phyloP scores from a whole-genome alignment of 2,888 invertebrate genomes.

The Conops quadrifasciatus region DNA sequence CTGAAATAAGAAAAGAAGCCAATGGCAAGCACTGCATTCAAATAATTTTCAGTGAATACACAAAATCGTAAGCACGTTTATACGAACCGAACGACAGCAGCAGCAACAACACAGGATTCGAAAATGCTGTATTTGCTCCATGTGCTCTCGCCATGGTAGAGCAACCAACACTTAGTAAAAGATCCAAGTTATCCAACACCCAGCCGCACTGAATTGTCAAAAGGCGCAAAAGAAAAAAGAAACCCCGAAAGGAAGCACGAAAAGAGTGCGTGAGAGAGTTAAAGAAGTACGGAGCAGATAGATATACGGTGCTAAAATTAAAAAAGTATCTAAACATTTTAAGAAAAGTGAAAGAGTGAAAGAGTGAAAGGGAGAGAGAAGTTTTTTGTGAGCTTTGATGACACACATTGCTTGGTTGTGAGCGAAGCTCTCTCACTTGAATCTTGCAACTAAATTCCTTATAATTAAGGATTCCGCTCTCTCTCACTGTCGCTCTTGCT shows the following conservation, averaged over 20 bases:
- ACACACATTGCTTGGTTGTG: not conserved
- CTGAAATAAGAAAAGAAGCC: no score
- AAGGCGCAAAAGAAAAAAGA: not conserved
- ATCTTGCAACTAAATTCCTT: no score
- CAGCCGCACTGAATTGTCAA: not conserved
- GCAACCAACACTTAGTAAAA: constrained; percentile 4
- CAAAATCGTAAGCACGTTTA: constrained; percentile 5
- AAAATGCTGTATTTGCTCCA: constrained; percentile 11
- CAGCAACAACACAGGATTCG: not conserved
- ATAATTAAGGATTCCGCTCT: not conserved
- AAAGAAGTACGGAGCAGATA: no score
- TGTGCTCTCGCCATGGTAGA: constrained; percentile 14
- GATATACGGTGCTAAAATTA: no score
- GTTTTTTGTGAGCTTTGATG: not conserved
- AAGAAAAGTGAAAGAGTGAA: not conserved
- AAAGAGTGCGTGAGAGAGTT: no score
- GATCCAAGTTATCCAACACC: not conserved
- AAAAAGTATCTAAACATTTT: not conserved
- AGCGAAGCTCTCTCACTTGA: not conserved
- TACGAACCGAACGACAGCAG: not conserved
- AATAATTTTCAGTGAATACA: constrained; percentile 21
- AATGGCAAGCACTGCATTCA: not conserved
- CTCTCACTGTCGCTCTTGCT: not conserved
- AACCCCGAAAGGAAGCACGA: no score
- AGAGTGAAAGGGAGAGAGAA: not conserved